A percentile compares a stretch with the other conserved stretches of the same genome.
Evolutionary conservation across 2,888 invertebrate genomes (phyloP).

Genomic region (Sisyra terminalis): DNA sequence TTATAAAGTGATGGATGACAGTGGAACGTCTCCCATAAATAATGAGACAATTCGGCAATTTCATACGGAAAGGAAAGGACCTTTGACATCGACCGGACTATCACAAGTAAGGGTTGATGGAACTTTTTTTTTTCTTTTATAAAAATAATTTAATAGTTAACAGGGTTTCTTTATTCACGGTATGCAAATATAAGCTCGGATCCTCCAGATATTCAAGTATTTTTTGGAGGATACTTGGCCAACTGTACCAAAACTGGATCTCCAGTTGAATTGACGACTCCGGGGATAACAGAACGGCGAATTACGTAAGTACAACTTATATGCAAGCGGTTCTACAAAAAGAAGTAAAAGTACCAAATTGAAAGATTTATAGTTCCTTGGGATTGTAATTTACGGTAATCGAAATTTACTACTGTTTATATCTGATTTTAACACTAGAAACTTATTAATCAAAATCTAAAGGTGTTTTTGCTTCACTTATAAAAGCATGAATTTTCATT

Average conservation of each 20-base stretch:
- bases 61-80: constrained; percentile 8
- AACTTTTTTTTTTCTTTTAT: neutral
- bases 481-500: no score
- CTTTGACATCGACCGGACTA: constrained; percentile 11
- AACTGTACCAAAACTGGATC: constrained; percentile 10
- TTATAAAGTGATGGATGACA: constrained; percentile 9
- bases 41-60: constrained; percentile 7
- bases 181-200: constrained; percentile 6
- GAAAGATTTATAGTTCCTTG: no score
- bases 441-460: no score
- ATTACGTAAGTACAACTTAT: neutral
- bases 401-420: no score
- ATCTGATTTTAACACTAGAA: no score
- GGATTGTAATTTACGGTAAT: no score
- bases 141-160: constrained; percentile 5
- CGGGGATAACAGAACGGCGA: neutral
- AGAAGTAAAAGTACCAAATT: neutral
- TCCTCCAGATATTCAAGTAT: constrained; percentile 11
- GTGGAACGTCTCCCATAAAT: constrained; percentile 5
- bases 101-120: constrained; percentile 9
- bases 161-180: constrained; percentile 10
- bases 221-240: constrained; percentile 11
- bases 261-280: neutral
- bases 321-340: neutral
- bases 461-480: no score